Base-by-base conservation (phyloP, 2,797 vertebrate species). In the Macropus fuliginosus region DNA sequence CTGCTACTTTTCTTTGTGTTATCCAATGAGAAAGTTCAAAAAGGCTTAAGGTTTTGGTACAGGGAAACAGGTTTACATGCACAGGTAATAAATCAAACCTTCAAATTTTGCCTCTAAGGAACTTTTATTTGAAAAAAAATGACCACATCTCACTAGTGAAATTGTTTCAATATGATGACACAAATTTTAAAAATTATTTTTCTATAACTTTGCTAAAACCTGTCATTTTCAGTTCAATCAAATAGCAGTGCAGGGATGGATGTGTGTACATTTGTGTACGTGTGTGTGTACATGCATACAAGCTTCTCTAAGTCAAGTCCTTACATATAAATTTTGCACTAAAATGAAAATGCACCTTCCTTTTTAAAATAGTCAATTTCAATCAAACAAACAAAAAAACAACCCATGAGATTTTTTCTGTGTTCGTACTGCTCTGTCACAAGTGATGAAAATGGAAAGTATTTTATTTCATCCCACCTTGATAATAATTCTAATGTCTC, bases 381-480 rank as follows among this genome's bases (percentile, higher is more conserved):
- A 54, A 62, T 55, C 62, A 55, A 18, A 1, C 50, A 92, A 52
- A 52, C 46, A 96, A 89, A 52, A 50, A 66, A 59, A 0, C 56
- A 66, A 59, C 0, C 56, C 55, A 91, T 2, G 14, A 57, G 46
- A 91, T 92, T 10, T 27, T 66, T 94, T 57, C 28, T 89, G 81
- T 89, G 12, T 92, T 59, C 55, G 55, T 46, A 57, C 52, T 74
- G 62, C 55, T 40, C 34, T 74, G 16, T n/a, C 31, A n/a, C 31
- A 74, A 74, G 14, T 91, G 56, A 92, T 55, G 24, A 31, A 34
- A 6, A 93, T 14, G 94, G 94, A 95, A 94, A 40, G 57, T 24
- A 90, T 0, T 50, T 87, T 57, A 24, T 90, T 2, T 24, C 56
- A 89, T 94, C 96, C 55, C 54, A 56, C 52, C 21, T 90, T 92